These are phyloP conservation scores for Simalia tracyae DNA, from an alignment of 2,797 vertebrate genomes.

Conservation along the genomic window DNA sequence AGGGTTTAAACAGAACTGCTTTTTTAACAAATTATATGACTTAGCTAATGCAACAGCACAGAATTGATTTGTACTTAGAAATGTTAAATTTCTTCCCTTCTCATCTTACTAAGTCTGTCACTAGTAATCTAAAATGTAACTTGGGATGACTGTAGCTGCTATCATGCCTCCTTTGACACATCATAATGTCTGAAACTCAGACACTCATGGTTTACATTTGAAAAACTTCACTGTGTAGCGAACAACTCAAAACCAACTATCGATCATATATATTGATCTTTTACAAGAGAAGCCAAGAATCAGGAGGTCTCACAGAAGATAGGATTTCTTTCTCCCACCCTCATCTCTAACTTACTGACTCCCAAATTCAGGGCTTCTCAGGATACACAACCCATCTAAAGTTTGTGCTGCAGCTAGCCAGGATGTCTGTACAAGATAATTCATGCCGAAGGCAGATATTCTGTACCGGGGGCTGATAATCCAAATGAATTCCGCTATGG, in stretches of 20 bases:
- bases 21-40: constrained; percentile 34
- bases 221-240: constrained; percentile 74
- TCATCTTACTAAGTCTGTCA: constrained; percentile 73
- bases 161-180: constrained; percentile 72
- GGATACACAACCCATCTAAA: constrained; percentile 67
- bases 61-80: constrained; percentile 70
- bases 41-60: constrained; percentile 44
- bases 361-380: constrained; percentile 70
- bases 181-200: constrained; percentile 73
- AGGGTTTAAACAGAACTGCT: constrained; percentile 18
- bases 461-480: constrained; percentile 69
- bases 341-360: constrained; percentile 67
- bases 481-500: constrained; percentile 71
- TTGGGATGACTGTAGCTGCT: constrained; percentile 68
- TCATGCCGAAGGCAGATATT: constrained; percentile 73
- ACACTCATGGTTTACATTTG: constrained; percentile 75
- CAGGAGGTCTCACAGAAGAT: constrained; percentile 77
- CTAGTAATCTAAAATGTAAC: constrained; percentile 73
- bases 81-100: constrained; percentile 67
- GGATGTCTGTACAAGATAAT: constrained; percentile 82
- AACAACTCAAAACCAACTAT: constrained; percentile 82
- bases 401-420: constrained; percentile 75
- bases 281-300: constrained; percentile 73
- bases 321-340: constrained; percentile 76
- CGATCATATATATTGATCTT: constrained; percentile 80